A percentile compares a stretch with the other conserved stretches of the same genome.
Conservation (phyloP, 2,888 invertebrate genomes). For the Thymelicus acteon region DNA sequence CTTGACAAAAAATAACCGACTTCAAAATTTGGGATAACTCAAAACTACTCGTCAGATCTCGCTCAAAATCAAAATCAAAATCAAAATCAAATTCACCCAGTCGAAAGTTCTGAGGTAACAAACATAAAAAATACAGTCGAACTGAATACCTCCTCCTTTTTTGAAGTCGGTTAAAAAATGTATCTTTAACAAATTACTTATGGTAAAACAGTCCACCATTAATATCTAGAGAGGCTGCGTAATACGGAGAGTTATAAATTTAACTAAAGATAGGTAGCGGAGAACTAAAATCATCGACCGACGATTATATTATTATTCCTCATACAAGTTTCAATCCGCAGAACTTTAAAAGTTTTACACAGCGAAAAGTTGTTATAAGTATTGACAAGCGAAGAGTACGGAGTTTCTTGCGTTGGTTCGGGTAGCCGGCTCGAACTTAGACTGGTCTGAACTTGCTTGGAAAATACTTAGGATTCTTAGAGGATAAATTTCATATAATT, state of each 20-base stretch:
- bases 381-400: conserved; percentile 59
- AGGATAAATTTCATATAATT: conserved; percentile 3
- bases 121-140: too few relatives aligned
- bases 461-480: conserved; percentile 13
- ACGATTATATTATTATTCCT: conserved; percentile 64
- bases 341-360: conserved; percentile 63
- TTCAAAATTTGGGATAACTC: too few relatives aligned
- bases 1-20: too few relatives aligned
- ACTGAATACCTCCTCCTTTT: too few relatives aligned
- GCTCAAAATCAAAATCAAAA: too few relatives aligned
- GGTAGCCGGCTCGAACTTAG: conserved; percentile 12
- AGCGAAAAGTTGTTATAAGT: conserved; percentile 72
- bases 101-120: too few relatives aligned
- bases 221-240: neutral
- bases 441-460: neutral
- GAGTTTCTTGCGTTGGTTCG: conserved; percentile 23
- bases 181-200: too few relatives aligned
- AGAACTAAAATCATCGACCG: conserved; percentile 47
- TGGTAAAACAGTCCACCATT: too few relatives aligned
- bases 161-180: too few relatives aligned
- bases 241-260: conserved; percentile 5
- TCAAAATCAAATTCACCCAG: too few relatives aligned
- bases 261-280: conserved; percentile 32
- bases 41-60: too few relatives aligned
- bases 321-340: conserved; percentile 58